Percentiles rank a stretch among this genome's conserved stretches.
phyloP scores from a whole-genome alignment of 1,140 invertebrate genomes.

The Portunus trituberculatus region DNA sequence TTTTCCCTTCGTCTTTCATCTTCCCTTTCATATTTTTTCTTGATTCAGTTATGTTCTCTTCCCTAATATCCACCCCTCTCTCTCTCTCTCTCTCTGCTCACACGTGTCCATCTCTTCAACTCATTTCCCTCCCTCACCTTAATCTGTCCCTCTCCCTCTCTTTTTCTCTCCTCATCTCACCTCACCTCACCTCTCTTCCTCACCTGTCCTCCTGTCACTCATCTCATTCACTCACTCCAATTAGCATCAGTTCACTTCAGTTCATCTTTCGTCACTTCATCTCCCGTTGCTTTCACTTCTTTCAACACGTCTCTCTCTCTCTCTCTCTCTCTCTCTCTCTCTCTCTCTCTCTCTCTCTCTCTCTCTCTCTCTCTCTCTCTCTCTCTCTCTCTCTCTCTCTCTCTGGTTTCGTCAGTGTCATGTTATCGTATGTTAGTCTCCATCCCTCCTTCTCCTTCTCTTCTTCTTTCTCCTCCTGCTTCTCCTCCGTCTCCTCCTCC shows the following conservation, averaged over 20 bases:
- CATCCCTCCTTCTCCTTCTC: too few species aligned
- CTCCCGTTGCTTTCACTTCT: not conserved
- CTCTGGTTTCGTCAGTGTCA: not conserved
- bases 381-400: slow-evolving; percentile 45
- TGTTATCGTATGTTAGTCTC: too few species aligned
- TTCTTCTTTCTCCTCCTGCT: too few species aligned
- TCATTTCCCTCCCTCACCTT: not conserved
- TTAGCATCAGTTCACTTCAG: not conserved
- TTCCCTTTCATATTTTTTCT: slow-evolving; percentile 28
- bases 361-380: slow-evolving; percentile 52
- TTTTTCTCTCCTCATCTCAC: not conserved
- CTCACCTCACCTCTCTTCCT: too few species aligned
- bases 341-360: slow-evolving; percentile 39
- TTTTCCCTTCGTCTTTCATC: not conserved
- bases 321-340: slow-evolving; percentile 48
- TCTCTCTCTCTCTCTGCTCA: too few species aligned
- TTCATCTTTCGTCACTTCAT: too few species aligned
- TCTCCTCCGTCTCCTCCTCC: too few species aligned
- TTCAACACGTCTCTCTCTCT: not conserved
- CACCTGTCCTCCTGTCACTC: too few species aligned
- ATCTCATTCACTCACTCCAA: too few species aligned
- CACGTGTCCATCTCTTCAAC: not conserved
- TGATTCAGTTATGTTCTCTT: slow-evolving; percentile 4
- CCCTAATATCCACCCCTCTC: not conserved
- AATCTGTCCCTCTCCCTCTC: not conserved